Evolutionary conservation across 2,888 invertebrate species (phyloP).

Genomic region (Thecophora atra): DNA sequence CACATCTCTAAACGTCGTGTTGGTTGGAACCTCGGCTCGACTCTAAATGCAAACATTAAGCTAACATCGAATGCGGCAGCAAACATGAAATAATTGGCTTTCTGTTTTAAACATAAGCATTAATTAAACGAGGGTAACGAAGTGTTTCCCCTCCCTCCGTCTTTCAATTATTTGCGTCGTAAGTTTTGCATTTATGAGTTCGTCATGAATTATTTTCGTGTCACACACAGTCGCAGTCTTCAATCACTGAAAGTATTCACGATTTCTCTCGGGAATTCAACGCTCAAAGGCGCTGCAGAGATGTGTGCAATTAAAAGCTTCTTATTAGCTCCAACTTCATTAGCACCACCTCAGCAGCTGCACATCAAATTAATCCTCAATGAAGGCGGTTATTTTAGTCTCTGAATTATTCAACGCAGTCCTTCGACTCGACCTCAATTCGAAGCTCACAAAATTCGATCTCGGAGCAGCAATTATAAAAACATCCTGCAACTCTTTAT

Average conservation of each 20-base stretch:
- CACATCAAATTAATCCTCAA: background rate
- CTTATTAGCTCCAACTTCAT: constrained; percentile 20
- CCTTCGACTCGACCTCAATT: background rate
- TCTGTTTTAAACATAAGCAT: constrained; percentile 26
- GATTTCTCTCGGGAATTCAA: constrained; percentile 24
- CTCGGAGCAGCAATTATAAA: background rate
- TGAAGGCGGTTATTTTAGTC: background rate
- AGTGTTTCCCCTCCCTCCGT: background rate
- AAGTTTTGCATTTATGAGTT: constrained; percentile 23
- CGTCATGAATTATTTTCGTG: constrained; percentile 24
- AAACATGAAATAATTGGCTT: constrained; percentile 30
- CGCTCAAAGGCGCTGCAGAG: constrained; percentile 21
- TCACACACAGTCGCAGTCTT: constrained; percentile 11
- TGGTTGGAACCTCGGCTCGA: constrained; percentile 14
- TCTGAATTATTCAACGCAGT: background rate
- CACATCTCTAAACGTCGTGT: too few relatives aligned
- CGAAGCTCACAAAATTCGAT: background rate
- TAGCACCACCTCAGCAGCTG: background rate
- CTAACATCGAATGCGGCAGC: background rate
- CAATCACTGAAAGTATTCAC: constrained; percentile 21
- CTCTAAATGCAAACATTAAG: constrained; percentile 27
- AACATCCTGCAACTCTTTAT: background rate
- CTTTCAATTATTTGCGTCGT: constrained; percentile 19
- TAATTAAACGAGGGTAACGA: constrained; percentile 28
- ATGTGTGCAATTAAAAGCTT: constrained; percentile 23